A percentile compares a stretch with the other conserved stretches of the same genome.
Evolutionary conservation across 2,888 invertebrate genomes (phyloP).

Genomic region (Bellardia pandia): DNA sequence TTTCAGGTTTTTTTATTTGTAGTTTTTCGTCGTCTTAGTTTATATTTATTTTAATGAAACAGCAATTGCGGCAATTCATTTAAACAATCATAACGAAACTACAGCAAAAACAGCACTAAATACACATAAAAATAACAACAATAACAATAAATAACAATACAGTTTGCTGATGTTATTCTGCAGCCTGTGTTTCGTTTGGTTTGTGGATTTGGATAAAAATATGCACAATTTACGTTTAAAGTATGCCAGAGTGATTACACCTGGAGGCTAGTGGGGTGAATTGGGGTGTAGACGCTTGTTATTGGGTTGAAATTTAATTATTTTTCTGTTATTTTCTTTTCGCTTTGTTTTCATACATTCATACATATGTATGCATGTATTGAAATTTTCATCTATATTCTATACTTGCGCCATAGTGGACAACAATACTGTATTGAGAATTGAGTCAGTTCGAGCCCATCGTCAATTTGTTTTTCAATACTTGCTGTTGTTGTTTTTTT

Average conservation of each 20-base stretch:
- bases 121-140: conserved; percentile 37
- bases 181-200: background rate
- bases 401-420: conserved; percentile 17
- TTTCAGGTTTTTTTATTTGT: background rate
- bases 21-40: conserved; percentile 10
- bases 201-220: background rate
- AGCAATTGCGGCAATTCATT: conserved; percentile 68
- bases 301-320: background rate
- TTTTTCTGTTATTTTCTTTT: conserved; percentile 14
- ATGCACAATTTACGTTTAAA: conserved; percentile 21
- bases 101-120: conserved; percentile 8
- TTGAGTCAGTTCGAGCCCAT: conserved; percentile 13
- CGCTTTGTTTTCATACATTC: background rate
- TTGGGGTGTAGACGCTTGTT: background rate
- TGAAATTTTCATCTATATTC: background rate
- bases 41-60: conserved; percentile 39
- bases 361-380: background rate
- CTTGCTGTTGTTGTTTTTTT: background rate
- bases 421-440: background rate
- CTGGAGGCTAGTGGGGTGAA: background rate
- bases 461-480: conserved; percentile 8
- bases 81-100: conserved; percentile 64
- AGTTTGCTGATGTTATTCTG: conserved; percentile 17
- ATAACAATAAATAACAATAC: conserved; percentile 39
- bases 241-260: background rate